phyloP scores from a whole-genome alignment of 1,140 invertebrate species.

The Coptotermes formosanus region DNA sequence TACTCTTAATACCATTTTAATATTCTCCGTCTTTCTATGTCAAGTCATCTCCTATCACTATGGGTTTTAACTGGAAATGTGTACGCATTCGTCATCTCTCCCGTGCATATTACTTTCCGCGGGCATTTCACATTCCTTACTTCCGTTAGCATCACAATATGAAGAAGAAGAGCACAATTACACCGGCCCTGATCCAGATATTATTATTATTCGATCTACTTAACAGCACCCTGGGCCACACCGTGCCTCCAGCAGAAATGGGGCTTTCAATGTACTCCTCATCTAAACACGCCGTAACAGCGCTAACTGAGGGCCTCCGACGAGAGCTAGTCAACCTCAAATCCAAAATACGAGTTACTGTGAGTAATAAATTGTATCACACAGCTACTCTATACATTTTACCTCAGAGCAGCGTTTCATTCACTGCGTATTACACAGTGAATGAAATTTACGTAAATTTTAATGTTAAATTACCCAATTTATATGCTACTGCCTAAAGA shows the following conservation, averaged over 20 bases:
- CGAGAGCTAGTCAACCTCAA: constrained; percentile 44
- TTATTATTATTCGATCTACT: neutral
- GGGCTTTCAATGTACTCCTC: constrained; percentile 43
- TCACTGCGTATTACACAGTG: too few relatives aligned
- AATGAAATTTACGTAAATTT: too few relatives aligned
- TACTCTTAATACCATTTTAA: neutral
- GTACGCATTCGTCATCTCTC: too few relatives aligned
- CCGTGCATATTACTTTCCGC: too few relatives aligned
- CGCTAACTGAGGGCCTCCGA: constrained; percentile 48
- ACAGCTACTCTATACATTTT: neutral
- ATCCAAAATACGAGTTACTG: constrained; percentile 46
- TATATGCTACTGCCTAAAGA: too few relatives aligned
- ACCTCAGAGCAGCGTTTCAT: too few relatives aligned
- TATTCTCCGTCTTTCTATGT: neutral
- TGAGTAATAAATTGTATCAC: constrained; percentile 36
- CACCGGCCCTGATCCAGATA: neutral
- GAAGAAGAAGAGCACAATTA: too few relatives aligned
- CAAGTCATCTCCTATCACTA: too few relatives aligned
- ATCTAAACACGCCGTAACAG: constrained; percentile 49
- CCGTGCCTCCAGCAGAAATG: neutral
- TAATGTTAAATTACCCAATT: too few relatives aligned
- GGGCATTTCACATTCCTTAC: too few relatives aligned
- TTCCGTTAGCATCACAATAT: too few relatives aligned
- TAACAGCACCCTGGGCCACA: constrained; percentile 19
- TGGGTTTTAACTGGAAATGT: too few relatives aligned